These are phyloP conservation scores for roundworm (Caenorhabditis elegans) DNA, from an alignment of 1,140 invertebrate genomes.

Conservation along the genomic window WBcel235 BX284605.5:4015501-4016000, in stretches of 20 bases:
- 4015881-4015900: not conserved
- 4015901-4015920: not conserved
- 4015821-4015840: not conserved
- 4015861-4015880: not conserved
- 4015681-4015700: not conserved
- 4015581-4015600: not conserved
- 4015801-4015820: not conserved
- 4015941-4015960: not conserved
- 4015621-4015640: not conserved
- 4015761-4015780: not conserved
- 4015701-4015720: not conserved
- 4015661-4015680: not conserved
- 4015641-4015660: not conserved
- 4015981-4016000: not conserved
- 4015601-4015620: not conserved
- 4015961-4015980: not conserved
- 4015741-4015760: not conserved
- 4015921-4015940: not conserved
- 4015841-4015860: not conserved
- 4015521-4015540: no score
- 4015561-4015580: no score
- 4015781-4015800: no score
- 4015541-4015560: no score
- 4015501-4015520: no score
- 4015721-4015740: not conserved